phyloP scores from a whole-genome alignment of 2,888 invertebrate genomes.

The Geotrupes spiniger region DNA sequence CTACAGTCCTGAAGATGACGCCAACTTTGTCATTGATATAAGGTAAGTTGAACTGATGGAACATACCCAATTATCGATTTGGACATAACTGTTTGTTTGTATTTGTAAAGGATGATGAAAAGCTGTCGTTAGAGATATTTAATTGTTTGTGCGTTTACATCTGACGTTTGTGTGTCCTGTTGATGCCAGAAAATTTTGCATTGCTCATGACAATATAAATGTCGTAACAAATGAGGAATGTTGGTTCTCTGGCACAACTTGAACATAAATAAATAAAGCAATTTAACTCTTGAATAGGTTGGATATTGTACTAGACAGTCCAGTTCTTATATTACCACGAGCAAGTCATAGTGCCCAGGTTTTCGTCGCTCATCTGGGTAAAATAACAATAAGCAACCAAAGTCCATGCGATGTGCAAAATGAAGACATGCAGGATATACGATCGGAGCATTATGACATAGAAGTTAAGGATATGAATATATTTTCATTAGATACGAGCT shows the following conservation, averaged over 20 bases:
- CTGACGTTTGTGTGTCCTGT: no score
- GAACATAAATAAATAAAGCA: constrained; percentile 36
- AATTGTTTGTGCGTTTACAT: no score
- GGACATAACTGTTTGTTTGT: no score
- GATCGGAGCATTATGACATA: constrained; percentile 58
- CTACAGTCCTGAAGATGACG: constrained; percentile 45
- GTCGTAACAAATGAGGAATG: no score
- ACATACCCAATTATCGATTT: no score
- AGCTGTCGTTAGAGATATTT: no score
- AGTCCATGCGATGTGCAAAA: constrained; percentile 35
- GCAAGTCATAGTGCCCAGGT: constrained; percentile 76
- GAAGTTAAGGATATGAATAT: constrained; percentile 86
- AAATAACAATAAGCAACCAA: constrained; percentile 64
- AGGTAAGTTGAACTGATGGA: constrained; percentile 36
- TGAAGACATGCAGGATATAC: constrained; percentile 33
- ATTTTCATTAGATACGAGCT: constrained; percentile 68
- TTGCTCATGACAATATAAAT: constrained; percentile 22
- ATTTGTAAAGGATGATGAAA: no score
- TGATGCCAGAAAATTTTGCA: constrained; percentile 1
- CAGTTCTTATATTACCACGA: constrained; percentile 85
- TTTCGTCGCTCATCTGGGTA: constrained; percentile 88
- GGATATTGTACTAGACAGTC: constrained; percentile 82
- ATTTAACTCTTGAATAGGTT: constrained; percentile 51
- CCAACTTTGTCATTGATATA: constrained; percentile 41
- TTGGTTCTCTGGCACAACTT: no score